Percentiles rank a stretch among this genome's conserved stretches.
Evolutionary conservation across 2,888 invertebrate genomes (phyloP).

Genomic region (Agrochola lychnidis): DNA sequence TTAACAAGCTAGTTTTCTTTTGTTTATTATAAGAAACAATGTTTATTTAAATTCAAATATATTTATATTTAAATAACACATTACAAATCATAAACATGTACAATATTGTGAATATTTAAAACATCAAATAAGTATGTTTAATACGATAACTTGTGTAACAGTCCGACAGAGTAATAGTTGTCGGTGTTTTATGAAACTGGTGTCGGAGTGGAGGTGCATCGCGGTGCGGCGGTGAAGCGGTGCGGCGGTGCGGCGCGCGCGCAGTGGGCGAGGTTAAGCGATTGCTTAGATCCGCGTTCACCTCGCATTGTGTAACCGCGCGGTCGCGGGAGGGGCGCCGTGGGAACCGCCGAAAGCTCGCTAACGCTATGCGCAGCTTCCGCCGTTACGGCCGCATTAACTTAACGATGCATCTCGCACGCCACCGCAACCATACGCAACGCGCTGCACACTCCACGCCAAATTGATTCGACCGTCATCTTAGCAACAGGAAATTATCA

Average conservation of each 20-base stretch:
- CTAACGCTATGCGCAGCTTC: slow-evolving; percentile 85
- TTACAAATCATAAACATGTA: slow-evolving; percentile 18
- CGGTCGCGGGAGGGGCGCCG: slow-evolving; percentile 81
- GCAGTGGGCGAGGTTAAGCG: slow-evolving; percentile 90
- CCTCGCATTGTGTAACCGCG: slow-evolving; percentile 89
- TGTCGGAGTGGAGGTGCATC: slow-evolving; percentile 72
- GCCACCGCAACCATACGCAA: slow-evolving; percentile 77
- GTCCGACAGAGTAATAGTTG: slow-evolving; percentile 51
- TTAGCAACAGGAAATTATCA: slow-evolving; percentile 85
- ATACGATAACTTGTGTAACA: slow-evolving; percentile 62
- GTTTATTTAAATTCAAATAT: slow-evolving; percentile 20
- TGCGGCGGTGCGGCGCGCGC: slow-evolving; percentile 73
- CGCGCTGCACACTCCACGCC: slow-evolving; percentile 73
- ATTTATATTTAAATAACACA: slow-evolving; percentile 22
- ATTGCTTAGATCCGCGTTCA: slow-evolving; percentile 91
- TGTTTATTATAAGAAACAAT: slow-evolving; percentile 1
- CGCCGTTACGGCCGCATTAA: slow-evolving; percentile 85
- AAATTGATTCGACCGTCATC: slow-evolving; percentile 86
- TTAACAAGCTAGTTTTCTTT: slow-evolving; percentile 1
- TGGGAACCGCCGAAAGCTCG: slow-evolving; percentile 90
- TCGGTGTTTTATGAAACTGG: slow-evolving; percentile 59
- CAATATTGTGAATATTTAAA: slow-evolving; percentile 38
- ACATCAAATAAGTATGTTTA: slow-evolving; percentile 30
- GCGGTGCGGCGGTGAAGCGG: slow-evolving; percentile 65
- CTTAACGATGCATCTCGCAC: slow-evolving; percentile 86